Base-by-base conservation (phyloP, 2,113 vertebrate genomes). In the Daphoenositta chrysoptera region DNA sequence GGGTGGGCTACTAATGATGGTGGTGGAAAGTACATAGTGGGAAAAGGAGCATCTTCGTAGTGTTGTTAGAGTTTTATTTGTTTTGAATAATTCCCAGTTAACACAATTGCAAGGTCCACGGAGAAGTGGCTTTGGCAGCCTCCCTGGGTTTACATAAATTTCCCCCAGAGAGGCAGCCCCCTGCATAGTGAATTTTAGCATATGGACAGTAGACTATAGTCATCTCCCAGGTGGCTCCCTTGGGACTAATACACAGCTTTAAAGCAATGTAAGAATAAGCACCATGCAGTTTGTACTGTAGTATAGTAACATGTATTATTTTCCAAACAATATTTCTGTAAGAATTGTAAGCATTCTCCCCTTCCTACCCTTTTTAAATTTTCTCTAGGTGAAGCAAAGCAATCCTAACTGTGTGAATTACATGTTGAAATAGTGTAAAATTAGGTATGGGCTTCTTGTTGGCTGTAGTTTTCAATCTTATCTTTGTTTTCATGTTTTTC, bases 1-100 rank as follows among this genome's bases (percentile, higher is more conserved):
- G 1, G 16, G 15, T 2, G 12, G 71, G 35, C 53, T 76, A 44
- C 5, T 87, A 71, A 11, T 54, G 42, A 19, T 42, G 48, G 6
- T 21, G 9, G 37, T 64, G 53, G 44, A 31, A 66, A 48, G 27
- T 82, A 35, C 0, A 0, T 24, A 23, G n/a, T 7, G 8, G 44
- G 37, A 82, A 68, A 77, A 73, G 37, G 11, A 89, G 22, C 39
- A 47, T 73, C 28, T 47, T 87, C 47, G 56, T 51, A 37, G 18
- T 16, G 9, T 37, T 82, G 22, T 23, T 76, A 11, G 37, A 53
- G 26, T 61, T 87, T 31, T 68, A 53, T 7, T 53, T 44, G 16
- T 61, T 92, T 90, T 90, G 39, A 66, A 33, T 33, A 37, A 71
- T 77, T 78, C 35, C 19, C 19, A 5, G 19, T 86, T 84, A 72